Percentiles rank a stretch among this genome's conserved stretches.
Conservation (phyloP, 64 coral and sea anemone species). For the Montipora foliosa region DNA sequence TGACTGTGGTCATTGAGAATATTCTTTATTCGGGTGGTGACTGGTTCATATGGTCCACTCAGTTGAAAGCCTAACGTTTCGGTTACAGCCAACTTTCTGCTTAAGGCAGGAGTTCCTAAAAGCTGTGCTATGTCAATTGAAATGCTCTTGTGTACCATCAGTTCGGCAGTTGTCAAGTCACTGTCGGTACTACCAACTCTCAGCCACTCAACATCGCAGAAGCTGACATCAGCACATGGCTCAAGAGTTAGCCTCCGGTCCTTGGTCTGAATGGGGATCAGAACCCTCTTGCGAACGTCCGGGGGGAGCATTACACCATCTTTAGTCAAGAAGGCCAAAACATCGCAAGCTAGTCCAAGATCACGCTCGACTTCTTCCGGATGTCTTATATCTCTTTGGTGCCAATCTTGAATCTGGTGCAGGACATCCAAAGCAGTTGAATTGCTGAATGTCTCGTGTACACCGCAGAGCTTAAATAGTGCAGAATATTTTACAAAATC, state of each 20-base stretch:
- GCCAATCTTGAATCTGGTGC: constrained; percentile 72
- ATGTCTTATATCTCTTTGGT: constrained; percentile 24
- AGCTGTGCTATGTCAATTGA: constrained; percentile 78
- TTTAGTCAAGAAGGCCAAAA: constrained; percentile 81
- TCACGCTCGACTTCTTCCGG: constrained; percentile 75
- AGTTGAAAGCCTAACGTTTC: constrained; percentile 95
- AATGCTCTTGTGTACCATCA: constrained; percentile 84
- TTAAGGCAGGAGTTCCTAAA: constrained; percentile 85
- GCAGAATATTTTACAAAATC: constrained; percentile 75
- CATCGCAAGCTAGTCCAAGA: constrained; percentile 64
- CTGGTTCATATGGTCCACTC: constrained; percentile 77
- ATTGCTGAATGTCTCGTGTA: constrained; percentile 71
- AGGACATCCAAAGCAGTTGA: constrained; percentile 73
- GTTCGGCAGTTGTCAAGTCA: constrained; percentile 34
- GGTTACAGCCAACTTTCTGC: constrained; percentile 73
- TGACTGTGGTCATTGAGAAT: constrained; percentile 89
- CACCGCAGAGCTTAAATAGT: constrained; percentile 75
- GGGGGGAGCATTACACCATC: constrained; percentile 65
- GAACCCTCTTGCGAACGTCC: constrained; percentile 81
- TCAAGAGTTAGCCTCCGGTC: constrained; percentile 68
- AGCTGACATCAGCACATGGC: constrained; percentile 74
- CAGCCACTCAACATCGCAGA: constrained; percentile 86
- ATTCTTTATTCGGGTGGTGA: constrained; percentile 85
- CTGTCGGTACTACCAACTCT: constrained; percentile 61
- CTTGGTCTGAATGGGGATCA: constrained; percentile 76